phyloP scores from a whole-genome alignment of 2,888 invertebrate species.

The Galerucella pusilla region DNA sequence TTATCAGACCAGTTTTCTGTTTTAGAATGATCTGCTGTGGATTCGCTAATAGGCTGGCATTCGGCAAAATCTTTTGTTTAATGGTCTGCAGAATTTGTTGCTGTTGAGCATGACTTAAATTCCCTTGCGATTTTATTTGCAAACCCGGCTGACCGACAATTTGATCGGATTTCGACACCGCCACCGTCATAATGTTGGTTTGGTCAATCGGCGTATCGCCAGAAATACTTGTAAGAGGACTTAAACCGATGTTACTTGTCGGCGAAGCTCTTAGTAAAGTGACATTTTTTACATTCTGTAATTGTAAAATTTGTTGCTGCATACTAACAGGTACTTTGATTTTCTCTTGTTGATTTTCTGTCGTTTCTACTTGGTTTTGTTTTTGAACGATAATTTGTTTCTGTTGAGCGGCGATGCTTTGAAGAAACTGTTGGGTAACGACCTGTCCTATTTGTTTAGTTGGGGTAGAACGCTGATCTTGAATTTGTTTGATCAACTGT shows the following conservation, averaged over 20 bases:
- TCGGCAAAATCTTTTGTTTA: slow-evolving; percentile 62
- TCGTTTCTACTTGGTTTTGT: slow-evolving; percentile 37
- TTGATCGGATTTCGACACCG: slow-evolving; percentile 50
- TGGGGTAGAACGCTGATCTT: slow-evolving; percentile 48
- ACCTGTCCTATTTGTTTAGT: slow-evolving; percentile 52
- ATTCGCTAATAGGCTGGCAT: slow-evolving; percentile 58
- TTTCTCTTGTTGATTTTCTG: slow-evolving; percentile 38
- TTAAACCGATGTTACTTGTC: slow-evolving; percentile 43
- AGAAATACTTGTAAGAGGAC: slow-evolving; percentile 39
- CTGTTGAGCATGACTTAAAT: slow-evolving; percentile 63
- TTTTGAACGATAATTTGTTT: slow-evolving; percentile 55
- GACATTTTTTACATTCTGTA: slow-evolving; percentile 63
- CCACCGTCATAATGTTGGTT: slow-evolving; percentile 50
- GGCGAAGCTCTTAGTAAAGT: slow-evolving; percentile 57
- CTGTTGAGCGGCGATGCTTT: slow-evolving; percentile 58
- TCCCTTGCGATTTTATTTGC: slow-evolving; percentile 57
- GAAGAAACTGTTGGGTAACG: slow-evolving; percentile 60
- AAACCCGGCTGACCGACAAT: slow-evolving; percentile 51
- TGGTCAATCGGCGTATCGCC: slow-evolving; percentile 40
- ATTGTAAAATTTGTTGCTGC: slow-evolving; percentile 60
- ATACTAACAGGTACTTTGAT: slow-evolving; percentile 48
- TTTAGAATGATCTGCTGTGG: slow-evolving; percentile 67
- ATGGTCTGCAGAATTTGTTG: slow-evolving; percentile 66
- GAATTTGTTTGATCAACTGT: slow-evolving; percentile 57
- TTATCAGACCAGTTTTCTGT: slow-evolving; percentile 57